Base-by-base conservation (phyloP, 2,113 vertebrate genomes). In the Cygnus atratus region DNA sequence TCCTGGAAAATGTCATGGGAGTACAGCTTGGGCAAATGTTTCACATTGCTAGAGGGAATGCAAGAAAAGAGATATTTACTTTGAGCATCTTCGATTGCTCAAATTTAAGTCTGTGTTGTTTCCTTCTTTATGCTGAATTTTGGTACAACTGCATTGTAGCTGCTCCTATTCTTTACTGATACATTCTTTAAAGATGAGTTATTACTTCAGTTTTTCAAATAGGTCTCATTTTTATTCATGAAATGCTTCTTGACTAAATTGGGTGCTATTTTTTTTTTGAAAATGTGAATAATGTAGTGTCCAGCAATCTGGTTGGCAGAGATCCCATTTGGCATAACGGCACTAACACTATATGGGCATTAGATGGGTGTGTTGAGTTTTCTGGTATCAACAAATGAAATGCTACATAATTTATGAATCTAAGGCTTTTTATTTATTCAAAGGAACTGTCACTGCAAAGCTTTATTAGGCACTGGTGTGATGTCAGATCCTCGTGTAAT, bases 351-450 rank as follows among this genome's bases (percentile, higher is more conserved):
- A 1, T 57, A 37, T 72, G 74, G 63, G 89, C 87, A 89, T 89
- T 95, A 87, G 87, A 92, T 96, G 96, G 67, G 77, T 93, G 41
- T 90, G 88, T 87, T 94, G 86, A 91, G 62, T 95, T 77, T 94
- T 93, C 81, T 95, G 71, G 7, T 95, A 89, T 91, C 95, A 96
- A 89, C 86, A 94, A 67, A 96, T 92, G 66, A 74, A 91, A 95
- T 94, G 76, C 90, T 97, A 74, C 89, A 90, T 95, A 95, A 95
- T 93, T 92, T 84, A 96, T 94, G 85, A 96, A 57, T 94, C 61
- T 75, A 73, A 75, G 65, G 22, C 55, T 92, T 88, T 93, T 88
- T 83, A 95, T 96, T 95, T 89, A 92, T 84, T 94, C 58, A 77
- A 82, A 89, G 58, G 37, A 94, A 87, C 80, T 91, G 96, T 96